phyloP scores from a whole-genome alignment of 2,888 invertebrate species.

The Ormyrus rosae region DNA sequence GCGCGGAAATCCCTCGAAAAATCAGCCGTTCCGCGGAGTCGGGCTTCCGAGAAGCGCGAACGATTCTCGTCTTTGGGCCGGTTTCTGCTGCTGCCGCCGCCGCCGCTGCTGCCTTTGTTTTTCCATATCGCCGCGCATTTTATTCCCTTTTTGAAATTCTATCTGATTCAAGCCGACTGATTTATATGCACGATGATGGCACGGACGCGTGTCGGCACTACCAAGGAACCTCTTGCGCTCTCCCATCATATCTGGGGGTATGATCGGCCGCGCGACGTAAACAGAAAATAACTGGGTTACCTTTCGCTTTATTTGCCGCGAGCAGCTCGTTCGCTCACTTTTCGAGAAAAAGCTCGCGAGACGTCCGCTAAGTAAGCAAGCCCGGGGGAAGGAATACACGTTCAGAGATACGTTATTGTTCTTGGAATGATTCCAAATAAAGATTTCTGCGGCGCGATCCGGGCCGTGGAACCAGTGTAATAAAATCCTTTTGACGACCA shows the following conservation, averaged over 20 bases:
- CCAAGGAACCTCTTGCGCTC: conserved; percentile 65
- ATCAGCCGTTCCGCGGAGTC: conserved; percentile 14
- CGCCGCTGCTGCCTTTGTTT: conserved; percentile 61
- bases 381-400: conserved; percentile 48
- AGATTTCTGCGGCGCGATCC: conserved; percentile 71
- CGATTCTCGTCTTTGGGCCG: conserved; percentile 57
- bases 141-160: conserved; percentile 73
- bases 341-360: conserved; percentile 43
- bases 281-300: conserved; percentile 76
- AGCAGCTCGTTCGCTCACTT: conserved; percentile 14
- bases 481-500: conserved; percentile 69
- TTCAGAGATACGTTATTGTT: conserved; percentile 73
- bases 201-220: conserved; percentile 75
- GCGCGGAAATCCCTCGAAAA: conserved; percentile 10
- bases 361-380: conserved; percentile 51
- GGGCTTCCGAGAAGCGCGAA: conserved; percentile 56
- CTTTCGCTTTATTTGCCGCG: conserved; percentile 73
- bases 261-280: conserved; percentile 67
- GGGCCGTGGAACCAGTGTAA: conserved; percentile 72
- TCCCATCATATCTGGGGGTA: conserved; percentile 71
- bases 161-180: conserved; percentile 74
- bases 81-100: conserved; percentile 26
- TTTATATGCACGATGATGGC: conserved; percentile 74
- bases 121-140: conserved; percentile 72
- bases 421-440: conserved; percentile 76